These are phyloP conservation scores for Flabesymbios commensalis DNA, from an alignment of 2,888 invertebrate genomes.

Conservation along the genomic window DNA sequence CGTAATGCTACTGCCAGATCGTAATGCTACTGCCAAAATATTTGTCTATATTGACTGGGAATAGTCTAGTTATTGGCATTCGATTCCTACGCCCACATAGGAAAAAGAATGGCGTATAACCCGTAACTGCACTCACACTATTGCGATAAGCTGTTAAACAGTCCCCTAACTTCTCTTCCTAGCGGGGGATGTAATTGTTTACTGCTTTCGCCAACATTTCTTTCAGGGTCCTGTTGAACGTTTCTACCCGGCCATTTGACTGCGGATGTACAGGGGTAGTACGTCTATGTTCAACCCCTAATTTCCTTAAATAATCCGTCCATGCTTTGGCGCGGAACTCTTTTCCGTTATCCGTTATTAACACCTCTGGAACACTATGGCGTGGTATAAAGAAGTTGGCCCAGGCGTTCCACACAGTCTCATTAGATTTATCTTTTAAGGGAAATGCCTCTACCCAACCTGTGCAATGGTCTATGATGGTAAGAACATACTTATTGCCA, in stretches of 20 bases:
- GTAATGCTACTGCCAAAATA: constrained; percentile 13
- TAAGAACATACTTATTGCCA: constrained; percentile 11
- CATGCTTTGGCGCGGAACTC: not conserved
- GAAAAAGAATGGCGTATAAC: constrained; percentile 13
- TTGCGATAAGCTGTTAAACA: constrained; percentile 10
- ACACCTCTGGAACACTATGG: constrained; percentile 2
- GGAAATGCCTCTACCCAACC: constrained; percentile 19
- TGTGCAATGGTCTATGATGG: constrained; percentile 9
- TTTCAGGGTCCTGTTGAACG: constrained; percentile 14
- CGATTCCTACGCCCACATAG: constrained; percentile 4
- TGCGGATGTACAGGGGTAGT: constrained; percentile 11
- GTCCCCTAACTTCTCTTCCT: constrained; percentile 7
- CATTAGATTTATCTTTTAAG: constrained; percentile 3
- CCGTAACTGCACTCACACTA: not conserved
- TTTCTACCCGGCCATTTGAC: constrained; percentile 8
- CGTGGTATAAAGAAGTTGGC: constrained; percentile 5
- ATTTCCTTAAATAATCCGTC: not conserved
- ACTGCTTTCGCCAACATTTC: constrained; percentile 8
- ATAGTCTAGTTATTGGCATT: constrained; percentile 2
- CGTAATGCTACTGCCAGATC: constrained; percentile 8
- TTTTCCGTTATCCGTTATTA: constrained; percentile 3
- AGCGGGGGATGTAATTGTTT: constrained; percentile 1
- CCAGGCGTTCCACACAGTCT: constrained; percentile 1
- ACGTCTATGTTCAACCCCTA: constrained; percentile 9
- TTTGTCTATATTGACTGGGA: not conserved